Evolutionary conservation across 2,113 vertebrate species (phyloP).

Genomic region (Hypocryptadius cinnamomeus): DNA sequence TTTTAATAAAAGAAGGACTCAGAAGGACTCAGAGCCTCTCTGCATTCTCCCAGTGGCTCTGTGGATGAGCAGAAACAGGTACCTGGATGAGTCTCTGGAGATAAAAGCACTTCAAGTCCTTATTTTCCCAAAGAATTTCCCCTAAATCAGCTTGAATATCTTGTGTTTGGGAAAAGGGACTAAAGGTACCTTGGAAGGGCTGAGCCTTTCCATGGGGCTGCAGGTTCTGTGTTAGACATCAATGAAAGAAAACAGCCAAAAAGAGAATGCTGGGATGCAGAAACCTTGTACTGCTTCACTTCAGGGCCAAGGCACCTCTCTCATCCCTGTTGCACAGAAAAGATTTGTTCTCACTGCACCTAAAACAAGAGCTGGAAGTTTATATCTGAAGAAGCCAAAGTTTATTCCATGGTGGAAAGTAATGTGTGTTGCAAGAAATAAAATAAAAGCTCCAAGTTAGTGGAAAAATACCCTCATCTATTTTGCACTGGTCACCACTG

Average conservation of each 20-base stretch:
- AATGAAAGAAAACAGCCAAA: neutral
- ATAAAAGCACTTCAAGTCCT: neutral
- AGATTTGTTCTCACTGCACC: neutral
- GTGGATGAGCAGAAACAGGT: neutral
- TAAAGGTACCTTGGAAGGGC: neutral
- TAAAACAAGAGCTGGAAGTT: constrained; percentile 31
- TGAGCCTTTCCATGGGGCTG: neutral
- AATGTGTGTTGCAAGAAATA: neutral
- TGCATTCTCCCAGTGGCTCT: neutral
- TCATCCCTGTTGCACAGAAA: constrained; percentile 32
- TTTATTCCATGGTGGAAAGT: neutral
- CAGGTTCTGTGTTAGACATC: accelerated
- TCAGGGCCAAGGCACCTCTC: constrained; percentile 17
- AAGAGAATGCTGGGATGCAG: neutral
- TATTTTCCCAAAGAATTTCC: neutral
- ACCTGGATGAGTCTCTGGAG: neutral
- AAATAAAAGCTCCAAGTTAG: constrained; percentile 13
- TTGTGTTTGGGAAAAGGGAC: neutral
- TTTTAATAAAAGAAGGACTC: neutral
- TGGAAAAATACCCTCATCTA: constrained; percentile 47
- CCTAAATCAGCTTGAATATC: neutral
- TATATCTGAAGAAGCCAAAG: neutral
- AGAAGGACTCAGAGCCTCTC: neutral
- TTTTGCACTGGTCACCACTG: constrained; percentile 61
- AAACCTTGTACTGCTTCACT: neutral